These are phyloP conservation scores for Tinea pellionella DNA, from an alignment of 2,888 invertebrate species.

Conservation along the genomic window DNA sequence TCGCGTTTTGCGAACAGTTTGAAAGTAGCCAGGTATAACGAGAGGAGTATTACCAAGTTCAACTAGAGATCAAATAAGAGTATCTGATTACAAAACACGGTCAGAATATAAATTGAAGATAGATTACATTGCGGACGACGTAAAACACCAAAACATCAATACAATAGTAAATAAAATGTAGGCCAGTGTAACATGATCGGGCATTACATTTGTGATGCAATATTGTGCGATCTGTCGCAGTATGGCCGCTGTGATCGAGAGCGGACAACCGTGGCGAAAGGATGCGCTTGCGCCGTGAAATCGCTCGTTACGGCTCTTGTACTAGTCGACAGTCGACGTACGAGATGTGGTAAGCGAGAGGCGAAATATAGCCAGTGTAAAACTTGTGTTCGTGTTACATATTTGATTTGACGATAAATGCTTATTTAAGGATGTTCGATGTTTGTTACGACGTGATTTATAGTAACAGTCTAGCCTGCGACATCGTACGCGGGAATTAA, in stretches of 20 bases:
- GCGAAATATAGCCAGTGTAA: slow-evolving; percentile 13
- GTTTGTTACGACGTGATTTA: not conserved
- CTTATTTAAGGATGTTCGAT: slow-evolving; percentile 1
- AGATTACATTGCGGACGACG: not conserved
- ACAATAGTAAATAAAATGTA: slow-evolving; percentile 35
- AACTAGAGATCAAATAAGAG: too few relatives aligned
- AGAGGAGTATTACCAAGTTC: too few relatives aligned
- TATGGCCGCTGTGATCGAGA: slow-evolving; percentile 3
- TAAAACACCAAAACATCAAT: not conserved
- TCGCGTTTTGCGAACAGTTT: too few relatives aligned
- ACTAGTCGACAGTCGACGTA: not conserved
- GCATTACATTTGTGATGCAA: slow-evolving; percentile 49
- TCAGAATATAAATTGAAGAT: not conserved
- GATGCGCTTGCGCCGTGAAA: slow-evolving; percentile 61
- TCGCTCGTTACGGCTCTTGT: slow-evolving; percentile 47
- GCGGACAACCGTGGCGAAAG: slow-evolving; percentile 55
- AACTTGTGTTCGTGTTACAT: not conserved
- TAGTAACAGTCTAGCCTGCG: too few relatives aligned
- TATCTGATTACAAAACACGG: not conserved
- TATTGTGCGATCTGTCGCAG: slow-evolving; percentile 28
- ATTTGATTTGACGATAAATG: slow-evolving; percentile 12
- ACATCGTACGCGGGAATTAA: too few relatives aligned
- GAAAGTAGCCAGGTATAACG: too few relatives aligned
- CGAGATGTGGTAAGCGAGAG: slow-evolving; percentile 9
- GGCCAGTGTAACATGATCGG: slow-evolving; percentile 62